Percentiles rank a stretch among this genome's conserved stretches.
phyloP scores from a whole-genome alignment of 2,113 vertebrate genomes.

The Micronycteris hirsuta region DNA sequence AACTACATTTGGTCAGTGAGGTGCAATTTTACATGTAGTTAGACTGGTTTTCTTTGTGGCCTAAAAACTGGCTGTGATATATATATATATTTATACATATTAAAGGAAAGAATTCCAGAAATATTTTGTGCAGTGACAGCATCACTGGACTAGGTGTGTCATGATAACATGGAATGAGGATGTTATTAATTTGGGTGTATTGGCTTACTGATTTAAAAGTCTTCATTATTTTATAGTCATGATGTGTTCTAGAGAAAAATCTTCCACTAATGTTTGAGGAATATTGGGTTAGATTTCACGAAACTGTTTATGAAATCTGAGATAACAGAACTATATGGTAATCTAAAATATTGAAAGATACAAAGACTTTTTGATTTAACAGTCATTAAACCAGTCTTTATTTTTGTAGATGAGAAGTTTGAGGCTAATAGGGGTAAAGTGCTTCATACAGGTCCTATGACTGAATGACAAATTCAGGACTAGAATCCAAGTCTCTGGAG shows the following conservation, averaged over 20 bases:
- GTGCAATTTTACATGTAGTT: conserved; percentile 1
- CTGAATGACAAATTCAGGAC: not conserved
- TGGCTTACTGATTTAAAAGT: not conserved
- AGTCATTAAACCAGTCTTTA: not conserved
- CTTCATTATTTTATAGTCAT: not conserved
- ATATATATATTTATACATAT: not conserved
- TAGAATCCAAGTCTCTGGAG: not conserved
- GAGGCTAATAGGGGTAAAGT: not conserved
- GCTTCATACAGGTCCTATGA: not conserved
- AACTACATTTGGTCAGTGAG: not conserved
- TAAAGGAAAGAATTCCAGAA: not conserved
- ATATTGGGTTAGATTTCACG: not conserved
- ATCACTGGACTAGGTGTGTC: not conserved
- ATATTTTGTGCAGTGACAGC: not conserved
- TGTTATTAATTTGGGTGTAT: not conserved
- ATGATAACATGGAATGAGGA: not conserved
- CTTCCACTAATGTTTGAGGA: not conserved
- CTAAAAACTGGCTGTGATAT: not conserved
- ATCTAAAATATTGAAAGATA: not conserved
- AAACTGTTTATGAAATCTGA: not conserved
- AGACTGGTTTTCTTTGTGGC: not conserved
- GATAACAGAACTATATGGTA: not conserved
- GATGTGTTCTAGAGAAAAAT: not conserved
- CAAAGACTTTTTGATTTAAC: not conserved
- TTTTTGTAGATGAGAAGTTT: not conserved